A percentile compares a stretch with the other conserved stretches of the same genome.
phyloP scores from a whole-genome alignment of 2,888 invertebrate genomes.

The Mimumesa dahlbomi region DNA sequence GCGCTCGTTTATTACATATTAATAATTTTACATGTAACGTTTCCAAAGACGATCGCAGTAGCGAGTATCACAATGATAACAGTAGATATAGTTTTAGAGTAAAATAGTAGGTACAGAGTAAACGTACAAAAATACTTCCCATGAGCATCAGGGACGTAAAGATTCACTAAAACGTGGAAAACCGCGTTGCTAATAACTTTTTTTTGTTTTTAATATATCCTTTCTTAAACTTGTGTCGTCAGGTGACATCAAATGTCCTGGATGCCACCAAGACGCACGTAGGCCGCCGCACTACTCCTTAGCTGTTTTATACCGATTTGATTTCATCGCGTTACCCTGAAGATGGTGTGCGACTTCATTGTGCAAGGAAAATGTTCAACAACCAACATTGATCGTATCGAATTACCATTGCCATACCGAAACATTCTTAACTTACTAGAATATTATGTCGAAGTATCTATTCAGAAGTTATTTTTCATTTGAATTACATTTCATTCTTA shows the following conservation, averaged over 20 bases:
- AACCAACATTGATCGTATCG: slow-evolving; percentile 36
- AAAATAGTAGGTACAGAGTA: slow-evolving; percentile 73
- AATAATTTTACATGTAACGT: slow-evolving; percentile 63
- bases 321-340: slow-evolving; percentile 54
- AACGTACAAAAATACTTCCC: slow-evolving; percentile 78
- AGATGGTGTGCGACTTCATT: slow-evolving; percentile 63
- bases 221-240: slow-evolving; percentile 57
- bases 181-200: slow-evolving; percentile 59
- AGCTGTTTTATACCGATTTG: slow-evolving; percentile 60
- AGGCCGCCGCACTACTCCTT: slow-evolving; percentile 66
- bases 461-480: slow-evolving; percentile 30
- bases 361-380: slow-evolving; percentile 33
- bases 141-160: slow-evolving; percentile 68
- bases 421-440: slow-evolving; percentile 39
- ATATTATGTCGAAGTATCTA: slow-evolving; percentile 30
- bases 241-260: slow-evolving; percentile 42
- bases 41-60: slow-evolving; percentile 69
- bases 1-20: slow-evolving; percentile 57
- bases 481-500: slow-evolving; percentile 30
- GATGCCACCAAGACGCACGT: slow-evolving; percentile 58
- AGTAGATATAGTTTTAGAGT: slow-evolving; percentile 72
- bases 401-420: slow-evolving; percentile 28
- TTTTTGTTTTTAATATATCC: no score
- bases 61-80: slow-evolving; percentile 76
- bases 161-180: slow-evolving; percentile 68